Base-by-base conservation (phyloP, 2,888 invertebrate species). In the Erebia epiphron region DNA sequence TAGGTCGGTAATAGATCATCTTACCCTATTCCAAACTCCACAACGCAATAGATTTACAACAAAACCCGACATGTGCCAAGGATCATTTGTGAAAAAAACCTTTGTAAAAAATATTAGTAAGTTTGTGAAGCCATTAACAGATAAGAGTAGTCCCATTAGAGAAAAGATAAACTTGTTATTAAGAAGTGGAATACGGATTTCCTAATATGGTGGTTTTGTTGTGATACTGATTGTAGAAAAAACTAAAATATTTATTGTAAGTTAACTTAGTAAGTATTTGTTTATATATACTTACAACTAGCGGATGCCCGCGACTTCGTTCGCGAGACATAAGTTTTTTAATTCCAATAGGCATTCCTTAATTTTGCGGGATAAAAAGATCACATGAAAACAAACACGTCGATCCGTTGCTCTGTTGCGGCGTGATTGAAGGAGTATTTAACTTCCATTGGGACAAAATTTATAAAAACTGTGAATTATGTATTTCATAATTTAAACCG, bases 111-210 rank as follows among this genome's bases (percentile, higher is more conserved):
- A 79, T 76, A 73, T 77, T 43, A 69, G 74, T 77, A 79, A 81
- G 78, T 81, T 79, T 77, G 79, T 81, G 80, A 82, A 85, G 79
- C 83, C 83, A 86, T 86, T 85, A 86, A 78, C 79, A 80, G 87
- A 86, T 87, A 86, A 86, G 76, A 72, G 71, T 43, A 72, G 74
- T 76, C 77, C 83, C 81, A 84, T 86, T 84, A 85, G 80, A 73
- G 70, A 69, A 69, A 18, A 81, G 85, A 86, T 82, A 86, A 82
- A n/a, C n/a, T n/a, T n/a, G n/a, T n/a, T n/a, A n/a, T n/a, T n/a
- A n/a, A n/a, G n/a, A 67, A 52, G 60, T 60, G 16, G 18, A 41
- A 68, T 68, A 69, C 67, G 68, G 60, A 77, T 73, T 75, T 73
- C 71, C 74, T 75, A 75, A 75, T 69, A 70, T 76, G 56, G 68